phyloP scores from a whole-genome alignment of 2,797 vertebrate species.

The Amniataba percoides region DNA sequence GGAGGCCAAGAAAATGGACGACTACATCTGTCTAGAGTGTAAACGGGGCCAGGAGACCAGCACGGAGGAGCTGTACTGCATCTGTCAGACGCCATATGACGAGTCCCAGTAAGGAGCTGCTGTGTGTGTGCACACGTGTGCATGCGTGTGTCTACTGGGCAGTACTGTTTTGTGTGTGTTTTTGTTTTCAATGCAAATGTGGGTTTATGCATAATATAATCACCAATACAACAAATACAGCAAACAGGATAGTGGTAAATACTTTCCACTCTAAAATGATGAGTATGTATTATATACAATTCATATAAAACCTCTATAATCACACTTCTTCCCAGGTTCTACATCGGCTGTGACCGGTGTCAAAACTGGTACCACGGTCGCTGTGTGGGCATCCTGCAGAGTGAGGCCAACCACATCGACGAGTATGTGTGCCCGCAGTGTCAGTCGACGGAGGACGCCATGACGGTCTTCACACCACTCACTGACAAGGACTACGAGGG shows the following conservation, averaged over 20 bases:
- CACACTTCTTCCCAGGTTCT: slow-evolving; percentile 89
- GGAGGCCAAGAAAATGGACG: slow-evolving; percentile 99
- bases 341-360: slow-evolving; percentile 98
- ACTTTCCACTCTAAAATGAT: not conserved
- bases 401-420: slow-evolving; percentile 97
- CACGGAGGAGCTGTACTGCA: slow-evolving; percentile 98
- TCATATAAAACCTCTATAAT: not conserved
- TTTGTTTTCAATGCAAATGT: not conserved
- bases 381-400: slow-evolving; percentile 98
- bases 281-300: not conserved
- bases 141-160: not conserved
- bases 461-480: slow-evolving; percentile 97
- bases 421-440: slow-evolving; percentile 98
- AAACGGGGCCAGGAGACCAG: slow-evolving; percentile 95
- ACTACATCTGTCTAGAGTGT: slow-evolving; percentile 99
- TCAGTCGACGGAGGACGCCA: slow-evolving; percentile 98
- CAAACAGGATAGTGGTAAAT: not conserved
- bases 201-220: not conserved
- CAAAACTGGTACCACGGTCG: slow-evolving; percentile 99
- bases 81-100: slow-evolving; percentile 98
- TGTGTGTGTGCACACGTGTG: not conserved
- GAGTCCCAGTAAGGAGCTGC: slow-evolving; percentile 94
- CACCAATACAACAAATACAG: not conserved
- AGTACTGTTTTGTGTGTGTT: not conserved
- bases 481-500: slow-evolving; percentile 98